phyloP scores from a whole-genome alignment of 1,140 invertebrate genomes.

The Drosophila lowei region DNA sequence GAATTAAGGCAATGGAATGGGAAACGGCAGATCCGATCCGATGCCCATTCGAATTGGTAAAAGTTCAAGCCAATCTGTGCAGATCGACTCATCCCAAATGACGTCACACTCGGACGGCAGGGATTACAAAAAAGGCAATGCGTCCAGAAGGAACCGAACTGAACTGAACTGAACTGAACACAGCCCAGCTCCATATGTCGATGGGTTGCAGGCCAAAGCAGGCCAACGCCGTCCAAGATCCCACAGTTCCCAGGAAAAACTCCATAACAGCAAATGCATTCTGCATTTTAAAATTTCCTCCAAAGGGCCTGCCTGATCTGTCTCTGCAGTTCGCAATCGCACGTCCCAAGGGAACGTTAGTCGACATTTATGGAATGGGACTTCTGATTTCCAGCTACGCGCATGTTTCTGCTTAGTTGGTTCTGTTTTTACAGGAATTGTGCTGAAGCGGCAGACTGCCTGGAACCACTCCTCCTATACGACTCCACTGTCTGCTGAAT shows the following conservation, averaged over 20 bases:
- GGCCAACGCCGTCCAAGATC: constrained; percentile 33
- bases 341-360: constrained; percentile 52
- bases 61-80: constrained; percentile 32
- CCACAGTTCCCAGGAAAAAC: constrained; percentile 45
- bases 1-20: constrained; percentile 27
- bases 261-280: constrained; percentile 45
- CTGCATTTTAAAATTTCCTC: constrained; percentile 49
- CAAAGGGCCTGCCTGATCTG: constrained; percentile 28
- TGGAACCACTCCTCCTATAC: constrained; percentile 25
- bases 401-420: constrained; percentile 8
- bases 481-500: constrained; percentile 3
- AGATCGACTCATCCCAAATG: constrained; percentile 27
- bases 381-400: constrained; percentile 5
- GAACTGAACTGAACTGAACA: not conserved
- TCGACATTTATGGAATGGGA: constrained; percentile 38
- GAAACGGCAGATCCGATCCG: constrained; percentile 8
- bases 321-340: constrained; percentile 11
- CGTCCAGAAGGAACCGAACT: constrained; percentile 23
- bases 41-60: constrained; percentile 15
- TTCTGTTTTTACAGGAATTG: constrained; percentile 20
- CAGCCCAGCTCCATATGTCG: not conserved
- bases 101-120: constrained; percentile 26
- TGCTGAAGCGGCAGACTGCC: constrained; percentile 40
- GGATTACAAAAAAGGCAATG: constrained; percentile 21
- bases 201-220: constrained; percentile 8